Conservation (phyloP, 2,113 vertebrate species). For the Aphyosemion australe region DNA sequence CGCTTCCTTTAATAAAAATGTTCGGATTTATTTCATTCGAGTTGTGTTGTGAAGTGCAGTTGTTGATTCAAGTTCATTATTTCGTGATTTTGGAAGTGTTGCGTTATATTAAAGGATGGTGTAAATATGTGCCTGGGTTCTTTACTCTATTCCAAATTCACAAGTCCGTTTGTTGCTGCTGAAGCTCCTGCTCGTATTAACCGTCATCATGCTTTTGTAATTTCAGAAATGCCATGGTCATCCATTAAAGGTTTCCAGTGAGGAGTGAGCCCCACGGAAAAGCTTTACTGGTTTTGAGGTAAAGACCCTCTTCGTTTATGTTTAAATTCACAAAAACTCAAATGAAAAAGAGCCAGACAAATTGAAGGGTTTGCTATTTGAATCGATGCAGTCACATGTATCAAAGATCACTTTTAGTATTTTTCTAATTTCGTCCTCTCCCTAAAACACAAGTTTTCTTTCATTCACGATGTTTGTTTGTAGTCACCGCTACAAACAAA, state of each 20-base stretch:
- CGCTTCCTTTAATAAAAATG: background rate
- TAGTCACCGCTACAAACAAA: slow-evolving; percentile 1
- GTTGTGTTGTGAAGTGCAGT: slow-evolving; percentile 25
- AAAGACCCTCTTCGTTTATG: slow-evolving; percentile 40
- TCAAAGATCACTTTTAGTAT: slow-evolving; percentile 2
- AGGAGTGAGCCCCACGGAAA: slow-evolving; percentile 38
- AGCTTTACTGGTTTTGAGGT: slow-evolving; percentile 45
- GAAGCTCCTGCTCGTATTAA: slow-evolving; percentile 34
- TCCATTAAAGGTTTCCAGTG: slow-evolving; percentile 34
- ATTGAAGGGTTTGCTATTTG: slow-evolving; percentile 1
- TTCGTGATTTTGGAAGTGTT: slow-evolving; percentile 32
- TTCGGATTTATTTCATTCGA: slow-evolving; percentile 17
- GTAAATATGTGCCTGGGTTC: slow-evolving; percentile 23
- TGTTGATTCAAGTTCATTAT: slow-evolving; percentile 4
- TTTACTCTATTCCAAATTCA: slow-evolving; percentile 44
- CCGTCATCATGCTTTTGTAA: slow-evolving; percentile 48
- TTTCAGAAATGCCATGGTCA: slow-evolving; percentile 66
- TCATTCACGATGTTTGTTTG: slow-evolving; percentile 5
- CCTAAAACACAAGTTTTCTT: slow-evolving; percentile 6
- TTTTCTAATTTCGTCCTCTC: slow-evolving; percentile 2
- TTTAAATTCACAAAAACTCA: slow-evolving; percentile 39
- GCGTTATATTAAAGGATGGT: background rate
- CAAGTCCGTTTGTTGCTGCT: slow-evolving; percentile 42
- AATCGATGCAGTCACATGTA: no score
- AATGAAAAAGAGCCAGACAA: slow-evolving; percentile 38